phyloP scores from a whole-genome alignment of 2,797 vertebrate genomes.

The Phyllotis vaccarum region DNA sequence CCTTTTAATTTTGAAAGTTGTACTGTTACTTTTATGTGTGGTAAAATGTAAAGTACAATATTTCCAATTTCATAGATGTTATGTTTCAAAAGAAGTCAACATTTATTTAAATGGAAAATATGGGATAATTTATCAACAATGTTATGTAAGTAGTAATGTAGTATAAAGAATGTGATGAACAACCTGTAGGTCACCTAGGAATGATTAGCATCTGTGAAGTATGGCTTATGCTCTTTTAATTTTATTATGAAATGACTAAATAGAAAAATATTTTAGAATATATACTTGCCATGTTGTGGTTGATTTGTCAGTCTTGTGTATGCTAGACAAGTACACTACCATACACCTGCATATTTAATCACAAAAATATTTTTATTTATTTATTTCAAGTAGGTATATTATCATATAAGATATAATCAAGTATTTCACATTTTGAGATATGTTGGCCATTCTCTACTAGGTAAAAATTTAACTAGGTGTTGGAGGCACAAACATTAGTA shows the following conservation, averaged over 20 bases:
- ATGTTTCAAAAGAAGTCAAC: not conserved
- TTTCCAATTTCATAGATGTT: slow-evolving; percentile 12
- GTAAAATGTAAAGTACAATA: slow-evolving; percentile 21
- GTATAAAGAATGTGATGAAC: not conserved
- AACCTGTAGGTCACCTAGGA: not conserved
- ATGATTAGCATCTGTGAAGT: not conserved
- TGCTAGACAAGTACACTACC: not conserved
- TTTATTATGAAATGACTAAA: not conserved
- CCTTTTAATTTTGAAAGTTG: not conserved
- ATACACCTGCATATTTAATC: not conserved
- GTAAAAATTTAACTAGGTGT: not conserved
- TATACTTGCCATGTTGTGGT: not conserved
- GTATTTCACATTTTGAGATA: not conserved
- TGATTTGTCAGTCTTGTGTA: not conserved
- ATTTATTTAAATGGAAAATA: slow-evolving; percentile 13
- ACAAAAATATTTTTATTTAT: not conserved
- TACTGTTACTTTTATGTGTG: slow-evolving; percentile 14
- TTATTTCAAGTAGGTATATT: not conserved
- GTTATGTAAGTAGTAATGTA: not conserved
- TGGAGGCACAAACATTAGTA: not conserved
- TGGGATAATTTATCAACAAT: not conserved
- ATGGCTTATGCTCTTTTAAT: not conserved
- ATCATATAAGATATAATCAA: not conserved
- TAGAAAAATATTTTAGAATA: not conserved
- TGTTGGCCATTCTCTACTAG: not conserved